Conservation (phyloP, 2,113 vertebrate genomes). For the Cyanoliseus patagonus region DNA sequence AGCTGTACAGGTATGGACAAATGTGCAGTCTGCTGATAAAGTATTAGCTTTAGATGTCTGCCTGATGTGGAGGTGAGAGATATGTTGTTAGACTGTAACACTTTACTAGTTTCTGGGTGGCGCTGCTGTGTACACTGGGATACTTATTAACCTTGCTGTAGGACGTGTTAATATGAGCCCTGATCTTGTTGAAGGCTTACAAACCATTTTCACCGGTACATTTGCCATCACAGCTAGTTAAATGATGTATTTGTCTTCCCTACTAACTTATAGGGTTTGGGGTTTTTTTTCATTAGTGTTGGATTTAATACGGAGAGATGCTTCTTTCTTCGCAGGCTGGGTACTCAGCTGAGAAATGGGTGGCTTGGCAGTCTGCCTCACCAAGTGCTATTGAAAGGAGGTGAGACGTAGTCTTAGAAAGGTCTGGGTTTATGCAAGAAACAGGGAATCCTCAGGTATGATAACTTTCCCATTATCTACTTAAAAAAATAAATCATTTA, state of each 20-base stretch:
- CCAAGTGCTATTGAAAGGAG: not conserved
- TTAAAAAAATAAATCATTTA: not conserved
- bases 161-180: accelerated
- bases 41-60: accelerated
- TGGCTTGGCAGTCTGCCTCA: not conserved
- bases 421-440: not conserved
- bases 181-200: not conserved
- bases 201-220: not conserved
- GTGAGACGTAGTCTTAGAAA: not conserved
- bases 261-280: not conserved
- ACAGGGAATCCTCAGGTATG: not conserved
- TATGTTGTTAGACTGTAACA: accelerated
- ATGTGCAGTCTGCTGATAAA: not conserved
- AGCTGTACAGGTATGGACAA: not conserved
- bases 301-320: not conserved
- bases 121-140: not conserved
- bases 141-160: not conserved
- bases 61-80: not conserved
- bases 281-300: not conserved
- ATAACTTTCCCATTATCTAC: not conserved
- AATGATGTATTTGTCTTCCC: not conserved
- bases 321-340: not conserved
- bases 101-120: not conserved
- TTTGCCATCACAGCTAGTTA: not conserved
- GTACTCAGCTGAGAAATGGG: not conserved